Evolutionary conservation across 2,113 vertebrate genomes (phyloP).

Genomic region (Oriolus oriolus): DNA sequence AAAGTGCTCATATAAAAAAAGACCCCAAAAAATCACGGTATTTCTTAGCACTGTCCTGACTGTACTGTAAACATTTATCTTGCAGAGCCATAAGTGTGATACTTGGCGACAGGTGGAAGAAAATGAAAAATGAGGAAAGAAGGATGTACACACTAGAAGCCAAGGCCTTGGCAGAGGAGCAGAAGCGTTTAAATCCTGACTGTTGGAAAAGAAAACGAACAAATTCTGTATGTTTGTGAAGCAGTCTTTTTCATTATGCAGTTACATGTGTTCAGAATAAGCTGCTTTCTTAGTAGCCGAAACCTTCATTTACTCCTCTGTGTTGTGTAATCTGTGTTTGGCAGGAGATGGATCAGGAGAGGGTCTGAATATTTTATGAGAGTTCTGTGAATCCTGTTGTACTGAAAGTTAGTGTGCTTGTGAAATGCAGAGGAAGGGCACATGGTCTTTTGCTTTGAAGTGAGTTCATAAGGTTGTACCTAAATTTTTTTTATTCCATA

Average conservation of each 20-base stretch:
- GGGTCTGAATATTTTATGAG: neutral
- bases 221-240: constrained; percentile 84
- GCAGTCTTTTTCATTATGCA: neutral
- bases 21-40: neutral
- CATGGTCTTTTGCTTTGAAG: neutral
- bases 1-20: neutral
- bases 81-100: constrained; percentile 99
- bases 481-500: neutral
- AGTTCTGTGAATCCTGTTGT: neutral
- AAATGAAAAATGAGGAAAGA: constrained; percentile 97
- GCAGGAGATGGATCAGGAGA: neutral
- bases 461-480: neutral
- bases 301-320: neutral
- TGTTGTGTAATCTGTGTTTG: neutral
- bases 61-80: constrained; percentile 35
- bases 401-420: neutral
- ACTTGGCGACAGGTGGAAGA: constrained; percentile 98
- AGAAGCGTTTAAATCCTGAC: constrained; percentile 97
- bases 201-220: constrained; percentile 99
- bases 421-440: neutral
- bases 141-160: constrained; percentile 97
- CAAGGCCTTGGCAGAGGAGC: constrained; percentile 97
- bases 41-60: constrained; percentile 1
- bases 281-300: neutral
- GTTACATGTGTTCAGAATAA: neutral